These are phyloP conservation scores for Merluccius polli DNA, from an alignment of 2,797 vertebrate species.

Conservation along the genomic window DNA sequence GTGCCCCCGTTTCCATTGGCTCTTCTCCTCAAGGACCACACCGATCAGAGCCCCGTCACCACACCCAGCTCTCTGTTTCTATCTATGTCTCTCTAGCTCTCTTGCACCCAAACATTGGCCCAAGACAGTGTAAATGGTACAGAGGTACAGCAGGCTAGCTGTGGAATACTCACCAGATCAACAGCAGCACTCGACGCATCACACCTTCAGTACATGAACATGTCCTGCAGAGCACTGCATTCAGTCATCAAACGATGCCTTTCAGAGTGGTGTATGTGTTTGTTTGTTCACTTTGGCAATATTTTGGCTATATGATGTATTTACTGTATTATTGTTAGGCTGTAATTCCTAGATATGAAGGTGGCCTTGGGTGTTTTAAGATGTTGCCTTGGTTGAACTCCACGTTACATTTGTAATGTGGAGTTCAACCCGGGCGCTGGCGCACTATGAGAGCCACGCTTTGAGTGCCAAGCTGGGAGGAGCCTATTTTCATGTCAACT, in stretches of 20 bases:
- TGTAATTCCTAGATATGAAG: background rate
- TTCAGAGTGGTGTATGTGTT: background rate
- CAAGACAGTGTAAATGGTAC: background rate
- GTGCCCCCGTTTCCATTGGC: background rate
- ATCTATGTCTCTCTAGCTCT: too few species aligned
- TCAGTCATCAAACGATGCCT: background rate
- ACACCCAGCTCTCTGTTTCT: background rate
- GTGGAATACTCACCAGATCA: background rate
- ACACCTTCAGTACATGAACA: background rate
- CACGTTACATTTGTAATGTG: conserved; percentile 8
- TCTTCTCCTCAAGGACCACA: background rate
- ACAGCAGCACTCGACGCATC: background rate
- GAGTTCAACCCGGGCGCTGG: too few species aligned
- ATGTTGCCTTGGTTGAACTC: conserved; percentile 20
- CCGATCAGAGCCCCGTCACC: background rate
- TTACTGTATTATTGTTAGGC: background rate
- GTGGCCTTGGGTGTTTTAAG: conserved; percentile 11
- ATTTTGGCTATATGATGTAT: background rate
- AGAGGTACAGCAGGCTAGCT: background rate
- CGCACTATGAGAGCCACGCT: too few species aligned
- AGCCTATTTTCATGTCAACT: background rate
- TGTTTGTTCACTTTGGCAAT: background rate
- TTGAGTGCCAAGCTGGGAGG: background rate
- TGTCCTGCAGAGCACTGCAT: background rate
- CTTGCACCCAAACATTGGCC: conserved; percentile 7